A percentile compares a stretch with the other conserved stretches of the same genome.
Conservation (phyloP, 2,797 vertebrate species). For the Alectoris magna region DNA sequence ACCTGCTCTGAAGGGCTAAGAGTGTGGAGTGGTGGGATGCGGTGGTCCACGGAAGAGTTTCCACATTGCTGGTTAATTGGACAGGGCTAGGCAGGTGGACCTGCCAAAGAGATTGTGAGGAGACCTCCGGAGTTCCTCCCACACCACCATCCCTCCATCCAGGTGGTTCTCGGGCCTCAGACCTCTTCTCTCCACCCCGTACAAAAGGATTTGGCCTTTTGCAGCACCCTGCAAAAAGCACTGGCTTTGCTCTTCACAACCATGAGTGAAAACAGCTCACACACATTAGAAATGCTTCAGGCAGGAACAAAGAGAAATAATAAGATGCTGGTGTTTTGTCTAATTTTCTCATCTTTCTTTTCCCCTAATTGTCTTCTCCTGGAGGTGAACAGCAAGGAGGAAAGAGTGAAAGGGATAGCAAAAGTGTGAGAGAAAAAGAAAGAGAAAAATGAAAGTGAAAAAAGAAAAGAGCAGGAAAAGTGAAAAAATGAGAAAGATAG, state of each 20-base stretch:
- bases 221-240: not conserved
- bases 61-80: not conserved
- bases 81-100: not conserved
- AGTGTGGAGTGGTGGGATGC: fast-evolving
- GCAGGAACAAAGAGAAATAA: not conserved
- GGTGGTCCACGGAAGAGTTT: not conserved
- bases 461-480: not conserved
- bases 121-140: not conserved
- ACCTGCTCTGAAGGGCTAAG: not conserved
- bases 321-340: not conserved
- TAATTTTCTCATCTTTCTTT: not conserved
- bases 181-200: not conserved
- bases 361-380: not conserved
- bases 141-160: not conserved
- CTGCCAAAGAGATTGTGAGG: not conserved
- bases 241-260: not conserved
- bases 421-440: not conserved
- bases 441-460: not conserved
- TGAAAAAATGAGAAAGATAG: not conserved
- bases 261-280: not conserved
- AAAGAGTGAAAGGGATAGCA: not conserved
- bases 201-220: not conserved
- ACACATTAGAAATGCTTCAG: not conserved
- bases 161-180: not conserved
- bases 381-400: not conserved